These are phyloP conservation scores for Calypte anna DNA, from an alignment of 2,113 vertebrate genomes.

Conservation along the genomic window DNA sequence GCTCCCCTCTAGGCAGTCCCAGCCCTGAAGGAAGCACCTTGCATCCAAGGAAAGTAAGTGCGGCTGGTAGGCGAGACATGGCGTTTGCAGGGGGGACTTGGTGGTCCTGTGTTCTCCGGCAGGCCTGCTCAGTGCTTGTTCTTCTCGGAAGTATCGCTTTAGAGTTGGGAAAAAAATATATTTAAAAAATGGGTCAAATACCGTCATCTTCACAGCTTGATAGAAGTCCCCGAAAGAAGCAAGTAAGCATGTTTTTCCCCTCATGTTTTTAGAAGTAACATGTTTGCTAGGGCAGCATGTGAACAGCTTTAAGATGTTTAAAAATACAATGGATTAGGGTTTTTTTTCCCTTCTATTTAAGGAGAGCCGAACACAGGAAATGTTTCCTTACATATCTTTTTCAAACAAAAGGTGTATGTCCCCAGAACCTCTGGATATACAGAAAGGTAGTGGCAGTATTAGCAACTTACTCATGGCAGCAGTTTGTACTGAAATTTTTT, in stretches of 20 bases:
- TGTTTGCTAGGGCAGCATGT: not conserved
- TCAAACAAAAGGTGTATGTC: accelerated
- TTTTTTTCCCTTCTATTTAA: not conserved
- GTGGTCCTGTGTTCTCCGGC: accelerated
- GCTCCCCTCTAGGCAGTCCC: not conserved
- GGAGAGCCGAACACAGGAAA: no score
- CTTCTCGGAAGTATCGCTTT: accelerated
- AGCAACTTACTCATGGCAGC: accelerated
- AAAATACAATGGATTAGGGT: not conserved
- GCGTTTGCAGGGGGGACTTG: not conserved
- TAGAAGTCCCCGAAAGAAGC: not conserved
- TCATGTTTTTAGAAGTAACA: not conserved
- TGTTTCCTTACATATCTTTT: not conserved
- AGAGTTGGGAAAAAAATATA: not conserved
- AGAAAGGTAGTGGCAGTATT: not conserved
- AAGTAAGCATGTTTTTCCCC: not conserved
- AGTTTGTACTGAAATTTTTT: not conserved
- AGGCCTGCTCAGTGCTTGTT: not conserved
- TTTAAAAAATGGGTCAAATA: not conserved
- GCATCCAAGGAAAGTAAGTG: not conserved
- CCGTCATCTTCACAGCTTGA: not conserved
- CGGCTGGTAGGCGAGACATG: not conserved
- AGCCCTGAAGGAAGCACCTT: not conserved
- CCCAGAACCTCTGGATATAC: not conserved
- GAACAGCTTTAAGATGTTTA: not conserved